Evolutionary conservation across 35 echinoderm and acorn worm genomes (phyloP).

Genomic region (Chiridota heheva): DNA sequence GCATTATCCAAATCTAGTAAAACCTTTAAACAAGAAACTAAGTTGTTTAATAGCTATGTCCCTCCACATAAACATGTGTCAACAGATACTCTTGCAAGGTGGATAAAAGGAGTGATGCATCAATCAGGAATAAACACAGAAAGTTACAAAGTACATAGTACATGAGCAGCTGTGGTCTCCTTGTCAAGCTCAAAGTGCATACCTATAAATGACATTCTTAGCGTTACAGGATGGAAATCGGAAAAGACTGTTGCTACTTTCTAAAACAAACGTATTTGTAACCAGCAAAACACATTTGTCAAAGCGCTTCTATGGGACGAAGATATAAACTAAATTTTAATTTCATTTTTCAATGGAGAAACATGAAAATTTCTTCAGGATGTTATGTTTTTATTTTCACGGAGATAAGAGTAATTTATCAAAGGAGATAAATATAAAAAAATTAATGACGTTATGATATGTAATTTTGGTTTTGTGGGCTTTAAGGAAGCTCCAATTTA

Average conservation of each 20-base stretch:
- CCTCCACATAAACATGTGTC: not conserved
- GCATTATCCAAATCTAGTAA: not conserved
- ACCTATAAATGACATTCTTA: slow-evolving; percentile 27
- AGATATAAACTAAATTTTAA: too few relatives aligned
- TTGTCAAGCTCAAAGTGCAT: slow-evolving; percentile 2
- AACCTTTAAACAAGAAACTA: not conserved
- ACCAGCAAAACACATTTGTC: not conserved
- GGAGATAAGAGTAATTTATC: too few relatives aligned
- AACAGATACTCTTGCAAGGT: slow-evolving; percentile 16
- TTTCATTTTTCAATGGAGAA: too few relatives aligned
- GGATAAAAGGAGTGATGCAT: slow-evolving; percentile 20
- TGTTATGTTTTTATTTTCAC: too few relatives aligned
- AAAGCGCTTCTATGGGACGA: too few relatives aligned
- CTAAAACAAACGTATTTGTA: not conserved
- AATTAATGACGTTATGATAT: too few relatives aligned
- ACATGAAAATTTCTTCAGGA: too few relatives aligned
- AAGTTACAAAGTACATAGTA: slow-evolving; percentile 45
- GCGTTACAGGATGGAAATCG: slow-evolving; percentile 38
- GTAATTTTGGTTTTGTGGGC: too few relatives aligned
- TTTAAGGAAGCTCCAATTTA: too few relatives aligned
- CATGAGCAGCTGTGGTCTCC: slow-evolving; percentile 25
- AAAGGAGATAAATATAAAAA: too few relatives aligned
- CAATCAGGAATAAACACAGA: slow-evolving; percentile 26
- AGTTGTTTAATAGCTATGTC: slow-evolving; percentile 5
- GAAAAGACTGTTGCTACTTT: slow-evolving; percentile 38